Conservation (phyloP, 2,113 vertebrate genomes). For the Eolophus roseicapilla region DNA sequence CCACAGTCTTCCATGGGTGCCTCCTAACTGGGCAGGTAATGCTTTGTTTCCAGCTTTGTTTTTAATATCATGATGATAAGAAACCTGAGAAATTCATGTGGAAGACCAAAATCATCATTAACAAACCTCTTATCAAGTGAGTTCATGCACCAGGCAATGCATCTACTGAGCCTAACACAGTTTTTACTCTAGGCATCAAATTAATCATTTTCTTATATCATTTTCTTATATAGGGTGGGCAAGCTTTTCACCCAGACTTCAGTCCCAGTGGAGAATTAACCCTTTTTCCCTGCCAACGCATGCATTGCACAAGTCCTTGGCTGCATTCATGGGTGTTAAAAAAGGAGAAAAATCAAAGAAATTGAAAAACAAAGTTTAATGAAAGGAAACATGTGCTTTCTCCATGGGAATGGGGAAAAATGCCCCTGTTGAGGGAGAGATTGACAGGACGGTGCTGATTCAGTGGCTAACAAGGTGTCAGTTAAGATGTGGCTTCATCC, state of each 20-base stretch:
- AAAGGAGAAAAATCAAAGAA: background rate
- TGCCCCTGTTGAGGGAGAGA: background rate
- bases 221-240: background rate
- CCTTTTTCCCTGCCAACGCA: background rate
- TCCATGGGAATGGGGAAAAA: background rate
- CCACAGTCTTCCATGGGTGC: background rate
- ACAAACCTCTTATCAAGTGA: background rate
- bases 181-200: background rate
- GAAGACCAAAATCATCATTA: background rate
- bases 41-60: background rate
- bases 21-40: background rate
- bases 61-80: background rate
- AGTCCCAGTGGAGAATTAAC: background rate
- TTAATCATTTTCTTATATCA: background rate
- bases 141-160: background rate
- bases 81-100: background rate
- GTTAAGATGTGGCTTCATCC: background rate
- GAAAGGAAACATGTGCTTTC: background rate
- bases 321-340: background rate
- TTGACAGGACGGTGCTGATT: background rate
- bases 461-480: fast-evolving
- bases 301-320: background rate
- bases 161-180: background rate
- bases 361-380: background rate
- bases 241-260: background rate